phyloP scores from a whole-genome alignment of 2,888 invertebrate species.

The Pseudeuparius sepicola region DNA sequence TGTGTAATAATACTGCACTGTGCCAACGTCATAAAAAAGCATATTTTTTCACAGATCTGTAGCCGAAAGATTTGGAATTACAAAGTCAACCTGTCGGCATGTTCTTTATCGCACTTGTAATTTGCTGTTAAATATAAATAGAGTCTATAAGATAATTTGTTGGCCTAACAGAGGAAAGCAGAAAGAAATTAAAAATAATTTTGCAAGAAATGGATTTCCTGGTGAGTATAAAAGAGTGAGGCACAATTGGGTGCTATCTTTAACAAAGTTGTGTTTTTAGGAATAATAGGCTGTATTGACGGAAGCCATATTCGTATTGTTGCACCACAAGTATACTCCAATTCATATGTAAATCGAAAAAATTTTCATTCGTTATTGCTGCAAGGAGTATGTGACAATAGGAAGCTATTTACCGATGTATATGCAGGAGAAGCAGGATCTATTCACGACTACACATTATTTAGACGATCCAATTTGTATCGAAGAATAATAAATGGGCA shows the following conservation, averaged over 20 bases:
- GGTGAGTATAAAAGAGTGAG: no score
- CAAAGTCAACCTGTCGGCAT: not conserved
- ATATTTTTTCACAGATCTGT: no score
- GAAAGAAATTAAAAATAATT: no score
- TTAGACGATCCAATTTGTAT: slow-evolving; percentile 20
- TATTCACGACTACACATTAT: slow-evolving; percentile 20
- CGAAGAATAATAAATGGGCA: slow-evolving; percentile 13
- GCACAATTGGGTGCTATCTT: no score
- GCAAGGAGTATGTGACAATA: slow-evolving; percentile 21
- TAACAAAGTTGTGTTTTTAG: no score
- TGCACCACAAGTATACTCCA: slow-evolving; percentile 17
- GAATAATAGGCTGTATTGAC: slow-evolving; percentile 22
- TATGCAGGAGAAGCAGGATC: slow-evolving; percentile 22
- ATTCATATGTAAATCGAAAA: slow-evolving; percentile 21
- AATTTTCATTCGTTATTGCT: slow-evolving; percentile 19
- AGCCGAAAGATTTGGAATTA: slow-evolving; percentile 2
- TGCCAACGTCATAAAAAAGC: no score
- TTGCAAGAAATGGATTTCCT: no score
- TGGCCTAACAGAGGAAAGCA: no score
- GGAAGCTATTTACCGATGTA: slow-evolving; percentile 20
- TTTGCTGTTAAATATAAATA: not conserved
- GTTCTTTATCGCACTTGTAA: not conserved
- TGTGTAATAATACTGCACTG: no score
- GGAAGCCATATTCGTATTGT: slow-evolving; percentile 20
- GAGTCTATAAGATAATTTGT: not conserved